Evolutionary conservation across 2,797 vertebrate genomes (phyloP).

Genomic region (Chiroxiphia lanceolata): DNA sequence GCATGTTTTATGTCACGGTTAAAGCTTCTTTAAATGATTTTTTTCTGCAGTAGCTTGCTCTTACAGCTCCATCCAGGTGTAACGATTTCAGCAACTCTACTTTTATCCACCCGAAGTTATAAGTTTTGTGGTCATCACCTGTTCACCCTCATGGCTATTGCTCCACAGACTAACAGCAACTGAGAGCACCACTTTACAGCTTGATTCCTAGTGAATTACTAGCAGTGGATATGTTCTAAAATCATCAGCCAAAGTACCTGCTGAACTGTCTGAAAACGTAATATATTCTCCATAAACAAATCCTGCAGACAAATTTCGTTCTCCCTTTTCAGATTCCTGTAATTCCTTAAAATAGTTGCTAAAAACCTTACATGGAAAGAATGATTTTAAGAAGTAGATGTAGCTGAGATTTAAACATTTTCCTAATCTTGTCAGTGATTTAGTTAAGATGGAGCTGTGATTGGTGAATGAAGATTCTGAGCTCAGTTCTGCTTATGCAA

Average conservation of each 20-base stretch:
- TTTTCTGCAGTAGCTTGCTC: slow-evolving; percentile 18
- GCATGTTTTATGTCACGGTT: slow-evolving; percentile 8
- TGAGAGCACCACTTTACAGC: slow-evolving; percentile 37
- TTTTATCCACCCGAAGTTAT: slow-evolving; percentile 48
- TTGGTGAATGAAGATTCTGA: neutral
- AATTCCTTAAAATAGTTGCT: neutral
- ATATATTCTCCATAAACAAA: neutral
- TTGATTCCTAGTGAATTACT: slow-evolving; percentile 37
- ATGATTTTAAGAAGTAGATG: neutral
- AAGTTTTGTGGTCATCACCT: slow-evolving; percentile 61
- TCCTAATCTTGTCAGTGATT: neutral
- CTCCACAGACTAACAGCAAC: slow-evolving; percentile 32
- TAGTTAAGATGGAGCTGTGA: neutral
- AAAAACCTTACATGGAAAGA: neutral
- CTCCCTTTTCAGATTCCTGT: neutral
- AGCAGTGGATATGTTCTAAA: neutral
- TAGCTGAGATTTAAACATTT: neutral
- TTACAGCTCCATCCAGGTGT: neutral
- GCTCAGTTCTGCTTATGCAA: neutral
- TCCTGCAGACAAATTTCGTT: neutral
- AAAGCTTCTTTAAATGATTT: slow-evolving; percentile 51
- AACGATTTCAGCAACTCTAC: slow-evolving; percentile 33
- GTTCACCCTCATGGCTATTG: slow-evolving; percentile 1
- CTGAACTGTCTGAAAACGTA: neutral
- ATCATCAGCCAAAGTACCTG: neutral